phyloP scores from a whole-genome alignment of 1,140 invertebrate genomes.

The Leptopilina clavipes region DNA sequence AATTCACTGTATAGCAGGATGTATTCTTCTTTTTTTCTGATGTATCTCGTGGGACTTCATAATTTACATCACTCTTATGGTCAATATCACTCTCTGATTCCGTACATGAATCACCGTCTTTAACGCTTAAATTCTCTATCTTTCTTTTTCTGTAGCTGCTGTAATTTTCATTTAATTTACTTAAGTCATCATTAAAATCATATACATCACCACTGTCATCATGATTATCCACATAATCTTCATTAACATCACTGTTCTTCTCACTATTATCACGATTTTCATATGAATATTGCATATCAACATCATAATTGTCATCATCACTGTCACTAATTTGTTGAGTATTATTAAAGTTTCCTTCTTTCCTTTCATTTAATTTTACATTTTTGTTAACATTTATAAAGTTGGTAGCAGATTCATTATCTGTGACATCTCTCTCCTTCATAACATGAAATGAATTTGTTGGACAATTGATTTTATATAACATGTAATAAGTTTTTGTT shows the following conservation, averaged over 20 bases:
- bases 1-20: neutral
- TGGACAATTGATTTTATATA: no score
- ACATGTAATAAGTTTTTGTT: no score
- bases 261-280: no score
- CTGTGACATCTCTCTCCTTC: neutral
- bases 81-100: neutral
- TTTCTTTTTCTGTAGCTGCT: neutral
- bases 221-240: neutral
- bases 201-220: no score
- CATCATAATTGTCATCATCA: neutral
- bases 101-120: no score
- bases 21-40: neutral
- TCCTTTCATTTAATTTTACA: no score
- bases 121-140: neutral
- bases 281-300: no score
- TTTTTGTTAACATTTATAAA: no score
- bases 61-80: neutral
- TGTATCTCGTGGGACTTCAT: neutral
- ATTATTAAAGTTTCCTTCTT: no score
- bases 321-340: neutral
- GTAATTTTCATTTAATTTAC: neutral
- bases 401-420: no score
- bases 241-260: neutral
- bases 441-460: no score
- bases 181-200: no score